Percentiles rank a stretch among this genome's conserved stretches.
These are phyloP conservation scores for Saccopteryx bilineata DNA, from an alignment of 2,113 vertebrate genomes.

Conservation along the genomic window DNA sequence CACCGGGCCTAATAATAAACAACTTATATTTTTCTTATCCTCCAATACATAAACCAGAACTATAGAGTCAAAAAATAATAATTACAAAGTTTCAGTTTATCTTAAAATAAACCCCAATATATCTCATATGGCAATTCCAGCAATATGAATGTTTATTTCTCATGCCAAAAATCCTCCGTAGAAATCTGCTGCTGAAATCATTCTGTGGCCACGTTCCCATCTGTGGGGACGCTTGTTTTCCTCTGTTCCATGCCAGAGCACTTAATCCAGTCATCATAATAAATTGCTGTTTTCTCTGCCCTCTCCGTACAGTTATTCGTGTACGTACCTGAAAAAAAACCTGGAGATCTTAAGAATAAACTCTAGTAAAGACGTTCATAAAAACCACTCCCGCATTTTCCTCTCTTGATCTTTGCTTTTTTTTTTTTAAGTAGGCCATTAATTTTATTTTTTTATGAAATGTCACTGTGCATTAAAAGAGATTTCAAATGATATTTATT, in stretches of 20 bases:
- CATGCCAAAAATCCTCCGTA: constrained; percentile 61
- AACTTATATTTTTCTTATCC: constrained; percentile 61
- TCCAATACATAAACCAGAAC: constrained; percentile 64
- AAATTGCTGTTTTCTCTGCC: constrained; percentile 77
- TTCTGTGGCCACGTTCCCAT: neutral
- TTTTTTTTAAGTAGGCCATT: constrained; percentile 34
- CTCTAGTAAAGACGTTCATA: constrained; percentile 1
- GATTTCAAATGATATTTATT: constrained; percentile 64
- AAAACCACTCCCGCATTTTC: constrained; percentile 41
- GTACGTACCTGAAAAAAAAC: constrained; percentile 22
- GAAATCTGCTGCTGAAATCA: constrained; percentile 66
- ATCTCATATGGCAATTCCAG: constrained; percentile 68
- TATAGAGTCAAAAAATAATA: constrained; percentile 58
- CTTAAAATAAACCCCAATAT: constrained; percentile 76
- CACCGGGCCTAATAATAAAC: constrained; percentile 23
- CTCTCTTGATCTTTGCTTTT: constrained; percentile 49
- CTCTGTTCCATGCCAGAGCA: constrained; percentile 39
- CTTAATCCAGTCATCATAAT: constrained; percentile 69
- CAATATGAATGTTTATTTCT: constrained; percentile 60
- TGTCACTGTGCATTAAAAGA: constrained; percentile 34
- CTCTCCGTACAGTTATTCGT: constrained; percentile 61
- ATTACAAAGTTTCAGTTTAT: constrained; percentile 69
- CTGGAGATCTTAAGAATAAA: constrained; percentile 48
- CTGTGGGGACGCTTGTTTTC: constrained; percentile 53
- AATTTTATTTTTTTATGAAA: constrained; percentile 57